Base-by-base conservation (phyloP, 2,797 vertebrate genomes). In the Typhlichthys eigenmanni region DNA sequence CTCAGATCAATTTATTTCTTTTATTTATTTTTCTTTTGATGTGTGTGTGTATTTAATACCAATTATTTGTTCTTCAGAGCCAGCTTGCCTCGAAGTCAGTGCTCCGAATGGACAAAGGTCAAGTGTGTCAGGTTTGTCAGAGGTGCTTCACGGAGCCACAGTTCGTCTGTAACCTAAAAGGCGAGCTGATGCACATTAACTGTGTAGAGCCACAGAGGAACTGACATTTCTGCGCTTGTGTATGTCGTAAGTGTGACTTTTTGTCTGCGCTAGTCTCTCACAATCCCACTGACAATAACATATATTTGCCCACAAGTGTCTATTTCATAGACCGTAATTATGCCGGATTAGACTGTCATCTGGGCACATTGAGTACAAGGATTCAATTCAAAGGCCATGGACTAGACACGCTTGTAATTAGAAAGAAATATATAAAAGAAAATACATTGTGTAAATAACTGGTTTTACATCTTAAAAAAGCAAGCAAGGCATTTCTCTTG, bases 181-280 rank as follows among this genome's bases (percentile, higher is more conserved):
- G 91, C 7, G 85, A 91, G 38, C 78, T 90, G 55, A 70, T 84
- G 64, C 90, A 92, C 80, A 75, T 63, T 3, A 64, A 68, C 72
- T 92, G 90, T 68, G 13, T 12, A 58, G 43, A 24, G 14, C 50
- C 6, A 0, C 65, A 68, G 56, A 74, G 51, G 55, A 3, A 24
- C 7, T 7, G 10, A 65, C 13, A 13, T 56, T 47, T 51, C 11
- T 11, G 49, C 9, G 46, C 13, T 19, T 19, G 47, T 57, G 52
- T 56, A 17, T 12, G 1, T 69, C n/a, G 19, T 45, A 45, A 43
- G 17, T 48, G 57, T 32, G 14, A 17, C 49, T 48, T 43, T 43
- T 34, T 58, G 47, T 50, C 19, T 56, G 29, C 38, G 29, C 24
- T 24, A 24, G n/a, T 16, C 54, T 62, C 16, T 66, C 50, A 69